A percentile compares a stretch with the other conserved stretches of the same genome.
phyloP scores from a whole-genome alignment of 1,140 invertebrate species.

The Andrena cerasifolii region DNA sequence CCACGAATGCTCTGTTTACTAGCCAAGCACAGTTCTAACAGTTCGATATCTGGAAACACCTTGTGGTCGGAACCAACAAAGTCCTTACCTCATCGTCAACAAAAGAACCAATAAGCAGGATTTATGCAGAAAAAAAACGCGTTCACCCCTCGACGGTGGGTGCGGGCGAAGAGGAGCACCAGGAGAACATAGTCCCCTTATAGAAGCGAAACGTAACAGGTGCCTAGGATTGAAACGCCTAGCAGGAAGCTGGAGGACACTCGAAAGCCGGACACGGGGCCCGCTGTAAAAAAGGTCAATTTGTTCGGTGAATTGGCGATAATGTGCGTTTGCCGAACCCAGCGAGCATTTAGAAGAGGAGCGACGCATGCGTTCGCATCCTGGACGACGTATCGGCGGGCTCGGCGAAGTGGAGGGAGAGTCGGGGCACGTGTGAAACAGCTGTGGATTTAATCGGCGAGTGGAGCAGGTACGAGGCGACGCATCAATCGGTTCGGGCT shows the following conservation, averaged over 20 bases:
- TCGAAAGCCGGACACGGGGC: background rate
- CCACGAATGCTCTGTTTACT: too few species aligned
- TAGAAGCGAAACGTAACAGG: too few species aligned
- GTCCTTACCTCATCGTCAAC: too few species aligned
- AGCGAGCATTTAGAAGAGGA: constrained; percentile 27
- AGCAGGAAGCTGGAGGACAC: background rate
- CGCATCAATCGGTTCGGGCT: constrained; percentile 18
- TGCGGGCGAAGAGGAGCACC: too few species aligned
- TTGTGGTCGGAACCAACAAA: too few species aligned
- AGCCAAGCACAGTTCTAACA: too few species aligned
- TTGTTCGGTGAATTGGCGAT: constrained; percentile 46
- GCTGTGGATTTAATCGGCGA: constrained; percentile 54
- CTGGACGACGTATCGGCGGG: constrained; percentile 21
- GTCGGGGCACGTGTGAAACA: constrained; percentile 48
- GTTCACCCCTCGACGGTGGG: too few species aligned
- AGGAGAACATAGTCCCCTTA: too few species aligned
- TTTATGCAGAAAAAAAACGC: too few species aligned
- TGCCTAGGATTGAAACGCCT: background rate
- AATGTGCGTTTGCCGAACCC: constrained; percentile 38
- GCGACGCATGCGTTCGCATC: constrained; percentile 55
- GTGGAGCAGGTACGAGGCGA: constrained; percentile 20
- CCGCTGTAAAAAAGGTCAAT: constrained; percentile 1
- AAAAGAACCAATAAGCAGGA: too few species aligned
- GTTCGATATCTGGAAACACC: too few species aligned
- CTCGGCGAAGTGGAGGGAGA: constrained; percentile 24